These are phyloP conservation scores for Yasuhikotakia modesta DNA, from an alignment of 2,797 vertebrate genomes.

Conservation along the genomic window DNA sequence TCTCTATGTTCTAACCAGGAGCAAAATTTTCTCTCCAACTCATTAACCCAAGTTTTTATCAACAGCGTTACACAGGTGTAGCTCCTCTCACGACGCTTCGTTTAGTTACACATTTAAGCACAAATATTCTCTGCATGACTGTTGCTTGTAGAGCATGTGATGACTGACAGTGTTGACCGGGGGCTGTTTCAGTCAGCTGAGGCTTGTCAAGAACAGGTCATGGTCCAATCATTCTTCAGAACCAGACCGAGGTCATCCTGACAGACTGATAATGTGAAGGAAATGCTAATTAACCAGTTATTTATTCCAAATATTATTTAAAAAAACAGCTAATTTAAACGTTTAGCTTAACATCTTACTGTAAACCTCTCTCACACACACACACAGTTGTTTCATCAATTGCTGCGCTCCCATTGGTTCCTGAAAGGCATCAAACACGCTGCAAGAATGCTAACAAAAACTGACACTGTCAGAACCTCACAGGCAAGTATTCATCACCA, in stretches of 20 bases:
- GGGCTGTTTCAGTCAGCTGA: not conserved
- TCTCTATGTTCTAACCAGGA: not conserved
- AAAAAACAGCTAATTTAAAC: not conserved
- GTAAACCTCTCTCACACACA: too few species aligned
- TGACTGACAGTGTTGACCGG: too few species aligned
- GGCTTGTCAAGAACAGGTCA: not conserved
- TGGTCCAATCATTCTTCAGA: too few species aligned
- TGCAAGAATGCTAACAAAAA: not conserved
- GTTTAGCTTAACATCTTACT: not conserved
- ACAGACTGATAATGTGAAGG: too few species aligned
- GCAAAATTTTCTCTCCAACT: not conserved
- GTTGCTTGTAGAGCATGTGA: too few species aligned
- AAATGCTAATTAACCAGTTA: too few species aligned
- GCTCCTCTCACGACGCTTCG: conserved; percentile 1
- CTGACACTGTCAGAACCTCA: not conserved
- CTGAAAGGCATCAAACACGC: not conserved
- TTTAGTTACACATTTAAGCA: too few species aligned
- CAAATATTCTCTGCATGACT: too few species aligned
- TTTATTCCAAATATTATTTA: too few species aligned
- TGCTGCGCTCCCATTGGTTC: not conserved
- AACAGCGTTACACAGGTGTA: not conserved
- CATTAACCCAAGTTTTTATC: not conserved
- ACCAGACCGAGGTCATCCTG: too few species aligned
- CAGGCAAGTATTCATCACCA: conserved; percentile 1
- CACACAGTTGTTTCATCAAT: not conserved